Evolutionary conservation across 2,113 vertebrate species (phyloP).

Genomic region (Pollachius pollachius): DNA sequence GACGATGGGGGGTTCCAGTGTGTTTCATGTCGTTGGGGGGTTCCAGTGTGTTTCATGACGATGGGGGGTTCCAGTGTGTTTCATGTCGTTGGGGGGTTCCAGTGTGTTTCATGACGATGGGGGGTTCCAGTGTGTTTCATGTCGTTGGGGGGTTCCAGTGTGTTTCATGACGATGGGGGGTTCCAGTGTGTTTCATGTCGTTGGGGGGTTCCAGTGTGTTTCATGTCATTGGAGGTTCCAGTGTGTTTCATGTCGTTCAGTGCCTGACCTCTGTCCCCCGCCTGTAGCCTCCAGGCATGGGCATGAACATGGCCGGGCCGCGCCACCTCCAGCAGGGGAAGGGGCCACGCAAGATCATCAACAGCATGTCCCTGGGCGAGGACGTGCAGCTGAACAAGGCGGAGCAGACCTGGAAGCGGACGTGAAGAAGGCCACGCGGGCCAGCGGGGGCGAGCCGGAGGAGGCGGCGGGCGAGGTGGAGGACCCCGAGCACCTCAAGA

Average conservation of each 20-base stretch:
- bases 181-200: no score
- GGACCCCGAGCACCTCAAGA: constrained; percentile 80
- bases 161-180: no score
- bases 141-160: no score
- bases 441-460: neutral
- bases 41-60: no score
- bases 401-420: constrained; percentile 92
- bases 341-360: constrained; percentile 91
- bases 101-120: no score
- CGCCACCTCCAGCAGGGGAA: constrained; percentile 91
- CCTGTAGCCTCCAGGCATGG: constrained; percentile 80
- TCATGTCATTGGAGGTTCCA: no score
- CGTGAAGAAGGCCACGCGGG: constrained; percentile 67
- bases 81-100: no score
- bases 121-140: no score
- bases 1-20: no score
- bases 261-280: neutral
- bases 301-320: constrained; percentile 76
- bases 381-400: constrained; percentile 95
- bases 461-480: constrained; percentile 63
- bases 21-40: no score
- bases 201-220: no score
- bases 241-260: neutral
- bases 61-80: no score
- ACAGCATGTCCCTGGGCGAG: constrained; percentile 83